Conservation (phyloP, 2,797 vertebrate species). For the Gephyroberyx darwinii region DNA sequence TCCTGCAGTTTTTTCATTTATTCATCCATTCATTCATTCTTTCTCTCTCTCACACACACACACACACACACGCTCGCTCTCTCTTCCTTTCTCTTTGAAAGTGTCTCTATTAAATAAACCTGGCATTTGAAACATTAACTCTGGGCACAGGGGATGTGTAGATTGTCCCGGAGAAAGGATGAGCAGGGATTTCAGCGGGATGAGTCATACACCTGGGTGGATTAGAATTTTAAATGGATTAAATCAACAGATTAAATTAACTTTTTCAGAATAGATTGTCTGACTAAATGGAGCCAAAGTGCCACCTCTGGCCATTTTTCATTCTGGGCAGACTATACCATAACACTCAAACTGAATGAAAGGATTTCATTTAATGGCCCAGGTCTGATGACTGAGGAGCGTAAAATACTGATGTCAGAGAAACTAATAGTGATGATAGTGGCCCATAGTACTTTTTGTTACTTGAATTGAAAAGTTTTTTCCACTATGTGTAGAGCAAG, state of each 20-base stretch:
- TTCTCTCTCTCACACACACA: neutral
- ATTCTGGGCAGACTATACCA: neutral
- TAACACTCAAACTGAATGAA: slow-evolving; percentile 1
- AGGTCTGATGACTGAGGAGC: no score
- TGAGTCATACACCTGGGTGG: slow-evolving; percentile 23
- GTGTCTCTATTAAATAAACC: slow-evolving; percentile 50
- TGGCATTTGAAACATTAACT: slow-evolving; percentile 51
- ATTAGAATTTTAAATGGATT: slow-evolving; percentile 25
- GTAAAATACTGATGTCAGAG: no score
- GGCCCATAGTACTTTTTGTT: no score
- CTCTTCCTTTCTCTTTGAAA: slow-evolving; percentile 36
- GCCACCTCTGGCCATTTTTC: neutral
- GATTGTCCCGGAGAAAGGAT: slow-evolving; percentile 22
- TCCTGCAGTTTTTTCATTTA: slow-evolving; percentile 26
- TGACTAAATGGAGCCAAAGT: slow-evolving; percentile 1
- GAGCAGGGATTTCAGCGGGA: slow-evolving; percentile 26
- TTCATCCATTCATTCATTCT: neutral
- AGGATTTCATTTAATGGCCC: neutral
- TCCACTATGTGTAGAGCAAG: no score
- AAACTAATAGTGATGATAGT: no score
- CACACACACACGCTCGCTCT: slow-evolving; percentile 3
- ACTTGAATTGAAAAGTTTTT: no score
- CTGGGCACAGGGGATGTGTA: slow-evolving; percentile 37
- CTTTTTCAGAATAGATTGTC: slow-evolving; percentile 15
- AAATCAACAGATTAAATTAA: slow-evolving; percentile 15